A percentile compares a stretch with the other conserved stretches of the same genome.
These are phyloP conservation scores for Molorchus minor DNA, from an alignment of 2,888 invertebrate genomes.

Conservation along the genomic window DNA sequence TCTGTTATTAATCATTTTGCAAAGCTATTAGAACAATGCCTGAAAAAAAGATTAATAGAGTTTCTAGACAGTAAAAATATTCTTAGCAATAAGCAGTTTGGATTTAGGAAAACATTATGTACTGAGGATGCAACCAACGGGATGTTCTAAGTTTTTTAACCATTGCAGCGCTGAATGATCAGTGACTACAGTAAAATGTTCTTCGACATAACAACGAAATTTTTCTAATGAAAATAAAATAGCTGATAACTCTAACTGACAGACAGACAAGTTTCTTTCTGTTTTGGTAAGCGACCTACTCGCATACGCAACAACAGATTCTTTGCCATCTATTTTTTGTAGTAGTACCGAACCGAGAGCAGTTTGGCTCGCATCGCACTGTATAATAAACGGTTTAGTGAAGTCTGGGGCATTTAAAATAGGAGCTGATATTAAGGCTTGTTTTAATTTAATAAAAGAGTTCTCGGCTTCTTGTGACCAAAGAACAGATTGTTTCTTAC, in stretches of 20 bases:
- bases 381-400: background rate
- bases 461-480: constrained; percentile 31
- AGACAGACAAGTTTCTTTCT: background rate
- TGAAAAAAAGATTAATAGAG: no score
- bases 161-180: background rate
- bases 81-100: no score
- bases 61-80: no score
- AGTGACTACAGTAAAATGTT: background rate
- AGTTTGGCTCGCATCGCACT: background rate
- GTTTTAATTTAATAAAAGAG: constrained; percentile 31
- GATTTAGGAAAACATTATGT: no score
- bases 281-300: background rate
- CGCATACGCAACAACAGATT: background rate
- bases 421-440: constrained; percentile 33
- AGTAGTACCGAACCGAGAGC: background rate
- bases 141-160: background rate
- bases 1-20: no score
- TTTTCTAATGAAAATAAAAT: background rate
- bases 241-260: background rate
- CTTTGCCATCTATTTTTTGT: background rate
- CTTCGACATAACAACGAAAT: background rate
- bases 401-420: constrained; percentile 31
- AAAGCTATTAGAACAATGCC: no score
- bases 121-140: no score
- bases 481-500: constrained; percentile 31